A percentile compares a stretch with the other conserved stretches of the same genome.
Conservation (phyloP, 1,140 invertebrate species). For the Galleria mellonella region DNA sequence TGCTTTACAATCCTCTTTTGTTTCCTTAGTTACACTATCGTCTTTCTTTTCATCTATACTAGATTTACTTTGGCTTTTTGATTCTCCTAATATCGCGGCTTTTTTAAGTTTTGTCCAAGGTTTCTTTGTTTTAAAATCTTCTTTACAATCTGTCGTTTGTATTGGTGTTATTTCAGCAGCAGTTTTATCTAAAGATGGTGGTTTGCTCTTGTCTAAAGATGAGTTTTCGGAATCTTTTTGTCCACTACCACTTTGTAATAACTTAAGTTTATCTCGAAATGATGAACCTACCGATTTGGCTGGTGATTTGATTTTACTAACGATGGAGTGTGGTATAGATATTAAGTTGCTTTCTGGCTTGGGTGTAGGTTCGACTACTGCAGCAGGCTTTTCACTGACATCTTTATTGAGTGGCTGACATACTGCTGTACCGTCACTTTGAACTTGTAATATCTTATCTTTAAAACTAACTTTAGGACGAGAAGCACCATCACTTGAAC, state of each 20-base stretch:
- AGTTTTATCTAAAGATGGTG: slow-evolving; percentile 32
- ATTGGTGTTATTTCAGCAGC: slow-evolving; percentile 32
- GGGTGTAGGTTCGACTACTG: slow-evolving; percentile 58
- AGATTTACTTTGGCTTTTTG: slow-evolving; percentile 53
- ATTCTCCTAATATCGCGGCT: slow-evolving; percentile 70
- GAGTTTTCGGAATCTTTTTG: slow-evolving; percentile 42
- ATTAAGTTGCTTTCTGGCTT: slow-evolving; percentile 65
- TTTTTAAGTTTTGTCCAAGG: slow-evolving; percentile 77
- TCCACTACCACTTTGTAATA: slow-evolving; percentile 45
- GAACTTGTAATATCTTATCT: slow-evolving; percentile 71
- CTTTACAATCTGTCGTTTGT: slow-evolving; percentile 40
- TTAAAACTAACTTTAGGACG: slow-evolving; percentile 71
- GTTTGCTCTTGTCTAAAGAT: slow-evolving; percentile 41
- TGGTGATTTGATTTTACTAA: slow-evolving; percentile 72
- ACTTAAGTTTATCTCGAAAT: slow-evolving; percentile 67
- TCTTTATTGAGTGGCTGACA: slow-evolving; percentile 61
- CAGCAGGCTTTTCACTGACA: slow-evolving; percentile 53
- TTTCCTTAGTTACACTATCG: slow-evolving; percentile 24
- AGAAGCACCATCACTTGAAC: slow-evolving; percentile 62
- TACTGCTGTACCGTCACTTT: slow-evolving; percentile 66
- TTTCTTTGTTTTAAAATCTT: slow-evolving; percentile 53
- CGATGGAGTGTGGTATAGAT: slow-evolving; percentile 70
- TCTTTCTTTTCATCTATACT: slow-evolving; percentile 45
- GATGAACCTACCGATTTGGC: slow-evolving; percentile 62
- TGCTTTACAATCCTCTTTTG: slow-evolving; percentile 20